A percentile compares a stretch with the other conserved stretches of the same genome.
Evolutionary conservation across 35 echinoderm and acorn worm genomes (phyloP).

Genomic region (Apostichopus parvimensis): DNA sequence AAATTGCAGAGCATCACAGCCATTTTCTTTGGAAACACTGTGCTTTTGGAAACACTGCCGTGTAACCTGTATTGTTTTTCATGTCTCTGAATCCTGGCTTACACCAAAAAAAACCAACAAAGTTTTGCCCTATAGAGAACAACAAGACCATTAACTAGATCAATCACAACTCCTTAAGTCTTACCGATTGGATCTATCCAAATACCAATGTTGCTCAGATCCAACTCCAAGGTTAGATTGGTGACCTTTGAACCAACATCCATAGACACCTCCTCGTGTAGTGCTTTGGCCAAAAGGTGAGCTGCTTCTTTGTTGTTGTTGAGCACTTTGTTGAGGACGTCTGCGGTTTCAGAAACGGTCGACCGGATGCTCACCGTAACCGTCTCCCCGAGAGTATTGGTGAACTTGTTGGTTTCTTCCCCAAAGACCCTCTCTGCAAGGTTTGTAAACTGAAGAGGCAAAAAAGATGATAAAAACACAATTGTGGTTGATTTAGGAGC

Average conservation of each 20-base stretch:
- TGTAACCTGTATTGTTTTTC: too few relatives aligned
- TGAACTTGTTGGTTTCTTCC: slow-evolving; percentile 98
- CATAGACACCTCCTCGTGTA: slow-evolving; percentile 55
- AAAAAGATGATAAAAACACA: not conserved
- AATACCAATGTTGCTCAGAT: slow-evolving; percentile 75
- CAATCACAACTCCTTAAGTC: not conserved
- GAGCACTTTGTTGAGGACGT: slow-evolving; percentile 77
- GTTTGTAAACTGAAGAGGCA: slow-evolving; percentile 56
- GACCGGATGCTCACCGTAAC: slow-evolving; percentile 73
- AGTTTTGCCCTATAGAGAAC: too few relatives aligned
- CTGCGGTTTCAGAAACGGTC: slow-evolving; percentile 54
- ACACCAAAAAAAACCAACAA: too few relatives aligned
- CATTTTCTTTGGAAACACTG: too few relatives aligned
- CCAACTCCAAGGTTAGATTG: slow-evolving; percentile 66
- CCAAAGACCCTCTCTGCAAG: slow-evolving; percentile 76
- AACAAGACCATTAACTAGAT: too few relatives aligned
- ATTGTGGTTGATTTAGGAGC: too few relatives aligned
- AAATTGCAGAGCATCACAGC: too few relatives aligned
- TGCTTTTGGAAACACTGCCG: too few relatives aligned
- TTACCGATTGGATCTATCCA: slow-evolving; percentile 99
- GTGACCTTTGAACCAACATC: slow-evolving; percentile 37
- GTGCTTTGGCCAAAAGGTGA: slow-evolving; percentile 60
- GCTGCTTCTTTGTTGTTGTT: slow-evolving; percentile 73
- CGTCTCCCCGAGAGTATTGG: slow-evolving; percentile 87
- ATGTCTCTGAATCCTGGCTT: too few relatives aligned